Base-by-base conservation (phyloP, 2,888 invertebrate species). In the Aleiodes alternator region DNA sequence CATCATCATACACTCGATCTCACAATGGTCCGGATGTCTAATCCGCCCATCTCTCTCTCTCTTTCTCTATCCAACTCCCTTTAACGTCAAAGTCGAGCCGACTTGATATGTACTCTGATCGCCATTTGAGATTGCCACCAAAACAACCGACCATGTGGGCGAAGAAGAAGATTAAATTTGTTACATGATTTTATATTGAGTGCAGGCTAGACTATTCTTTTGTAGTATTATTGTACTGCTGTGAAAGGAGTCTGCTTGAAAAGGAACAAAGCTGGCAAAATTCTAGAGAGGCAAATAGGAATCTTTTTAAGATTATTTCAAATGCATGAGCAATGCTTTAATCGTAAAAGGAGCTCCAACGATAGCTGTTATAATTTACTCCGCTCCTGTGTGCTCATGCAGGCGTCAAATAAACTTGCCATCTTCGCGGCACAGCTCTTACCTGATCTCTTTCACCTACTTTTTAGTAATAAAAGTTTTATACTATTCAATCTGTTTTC, bases 401-500 rank as follows among this genome's bases (percentile, higher is more conserved):
- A 82, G 81, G 82, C 82, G 80, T 82, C 85, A 85, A 84, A 85
- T 86, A 85, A 68, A 84, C 82, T 82, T 81, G 78, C 80, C 81
- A 80, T 80, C 76, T 79, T 78, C 80, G 77, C 66, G 34, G 38
- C 53, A 70, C 12, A 61, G 61, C 70, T 51, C 66, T 29, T 51
- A 34, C 38, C 11, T 43, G 48, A 61, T 76, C 61, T 75, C 59
- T 75, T 82, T 79, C 79, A 78, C 80, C 81, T 82, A 82, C 80
- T 84, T 84, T 64, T 64, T 64, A 61, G 61, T 23, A 23, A 2
- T 23, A 23, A 23, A 23, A 23, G 61, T 61, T 43, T 61, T 61
- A 61, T 61, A 61, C 38, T 38, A 61, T 61, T 61, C 61, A 61
- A 61, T 61, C 61, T 16, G 34, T 61, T 61, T 43, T 55, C 23